Evolutionary conservation across 2,113 vertebrate genomes (phyloP).

Genomic region (Dermatemys mawii): DNA sequence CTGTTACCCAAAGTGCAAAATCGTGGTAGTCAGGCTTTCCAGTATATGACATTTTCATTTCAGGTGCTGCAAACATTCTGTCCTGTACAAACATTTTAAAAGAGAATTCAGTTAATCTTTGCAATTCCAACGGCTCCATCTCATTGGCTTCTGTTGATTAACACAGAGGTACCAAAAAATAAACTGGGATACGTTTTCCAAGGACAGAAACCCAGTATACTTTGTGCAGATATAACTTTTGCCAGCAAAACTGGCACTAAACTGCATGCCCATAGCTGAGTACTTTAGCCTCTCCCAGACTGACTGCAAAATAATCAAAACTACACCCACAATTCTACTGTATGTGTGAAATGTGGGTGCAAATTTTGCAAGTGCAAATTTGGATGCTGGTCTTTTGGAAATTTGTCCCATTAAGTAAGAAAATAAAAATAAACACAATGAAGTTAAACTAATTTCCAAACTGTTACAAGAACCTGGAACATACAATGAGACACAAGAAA

Average conservation of each 20-base stretch:
- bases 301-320: not conserved
- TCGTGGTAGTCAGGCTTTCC: not conserved
- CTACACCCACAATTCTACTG: not conserved
- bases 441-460: constrained; percentile 5
- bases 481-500: not conserved
- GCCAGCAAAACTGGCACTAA: not conserved
- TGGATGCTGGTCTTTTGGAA: constrained; percentile 8
- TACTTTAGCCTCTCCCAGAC: not conserved
- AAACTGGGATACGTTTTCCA: not conserved
- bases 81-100: not conserved
- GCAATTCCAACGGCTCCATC: not conserved
- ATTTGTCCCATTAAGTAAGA: not conserved
- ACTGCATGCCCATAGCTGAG: not conserved
- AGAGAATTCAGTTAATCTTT: constrained; percentile 3
- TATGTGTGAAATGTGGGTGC: not conserved
- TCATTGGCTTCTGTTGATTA: not conserved
- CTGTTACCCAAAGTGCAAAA: not conserved
- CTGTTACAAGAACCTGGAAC: constrained; percentile 19
- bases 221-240: not conserved
- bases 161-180: not conserved
- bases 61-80: constrained; percentile 26
- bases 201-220: not conserved
- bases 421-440: not conserved
- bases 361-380: not conserved
- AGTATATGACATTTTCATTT: not conserved